Percentiles rank a stretch among this genome's conserved stretches.
These are phyloP conservation scores for Mesorhabditis spiculigera DNA, from an alignment of 2,888 invertebrate species.

Conservation along the genomic window DNA sequence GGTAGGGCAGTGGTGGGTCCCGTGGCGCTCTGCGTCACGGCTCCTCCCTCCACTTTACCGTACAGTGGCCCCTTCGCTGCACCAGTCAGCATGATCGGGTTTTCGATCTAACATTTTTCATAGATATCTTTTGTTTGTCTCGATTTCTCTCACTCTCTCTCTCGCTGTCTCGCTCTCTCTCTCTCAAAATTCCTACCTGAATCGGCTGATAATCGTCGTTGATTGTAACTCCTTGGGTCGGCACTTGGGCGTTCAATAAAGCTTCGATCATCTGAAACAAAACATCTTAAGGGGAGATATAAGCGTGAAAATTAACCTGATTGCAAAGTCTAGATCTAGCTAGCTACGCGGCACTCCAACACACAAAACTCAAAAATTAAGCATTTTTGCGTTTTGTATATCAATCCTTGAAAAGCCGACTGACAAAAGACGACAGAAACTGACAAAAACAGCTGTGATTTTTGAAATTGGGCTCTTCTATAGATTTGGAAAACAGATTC, in stretches of 20 bases:
- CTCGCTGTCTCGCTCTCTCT: no score
- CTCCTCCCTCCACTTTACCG: conserved; percentile 41
- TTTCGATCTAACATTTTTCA: conserved; percentile 25
- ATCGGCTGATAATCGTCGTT: conserved; percentile 33
- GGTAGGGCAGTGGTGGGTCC: conserved; percentile 16
- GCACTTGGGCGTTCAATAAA: conserved; percentile 27
- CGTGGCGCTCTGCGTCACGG: conserved; percentile 30
- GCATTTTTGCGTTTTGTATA: no score
- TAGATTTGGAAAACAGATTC: no score
- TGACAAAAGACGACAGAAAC: no score
- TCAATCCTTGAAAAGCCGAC: no score
- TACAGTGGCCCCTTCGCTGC: conserved; percentile 26
- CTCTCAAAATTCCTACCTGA: conserved; percentile 12
- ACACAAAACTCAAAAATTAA: no score
- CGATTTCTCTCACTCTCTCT: neutral
- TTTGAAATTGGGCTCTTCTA: no score
- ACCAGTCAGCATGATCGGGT: conserved; percentile 23
- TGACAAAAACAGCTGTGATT: no score
- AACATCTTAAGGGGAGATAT: neutral
- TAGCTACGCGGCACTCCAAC: no score
- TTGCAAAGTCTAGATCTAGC: no score
- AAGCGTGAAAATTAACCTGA: neutral
- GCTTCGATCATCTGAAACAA: conserved; percentile 37
- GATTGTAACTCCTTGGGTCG: conserved; percentile 25
- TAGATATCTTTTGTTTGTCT: no score